Base-by-base conservation (phyloP, 1,140 invertebrate genomes). In the Atta texana region DNA sequence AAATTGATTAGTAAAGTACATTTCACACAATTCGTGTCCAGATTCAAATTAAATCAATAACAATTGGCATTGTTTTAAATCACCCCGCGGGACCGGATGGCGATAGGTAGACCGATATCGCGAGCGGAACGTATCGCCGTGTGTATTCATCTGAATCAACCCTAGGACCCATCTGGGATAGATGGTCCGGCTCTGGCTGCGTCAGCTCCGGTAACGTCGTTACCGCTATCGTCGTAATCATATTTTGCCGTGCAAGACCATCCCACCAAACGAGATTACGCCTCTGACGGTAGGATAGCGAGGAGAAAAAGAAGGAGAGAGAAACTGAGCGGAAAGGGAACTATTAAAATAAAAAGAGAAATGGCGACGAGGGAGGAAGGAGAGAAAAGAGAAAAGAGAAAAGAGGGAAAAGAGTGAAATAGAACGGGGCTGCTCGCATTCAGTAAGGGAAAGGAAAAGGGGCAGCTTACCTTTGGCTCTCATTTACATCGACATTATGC, bases 171-270 rank as follows among this genome's bases (percentile, higher is more conserved):
- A 88, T 89, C 81, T 80, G 86, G 86, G 63, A 88, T 78, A 88
- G 88, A 89, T 86, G 64, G 80, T 63, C 84, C 57, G 72, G 80
- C 81, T 81, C 69, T 66, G 75, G 89, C 91, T 91, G 90, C 90
- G 87, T 90, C 91, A 89, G 90, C 90, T 86, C 72, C 82, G 75
- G 80, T 92, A 92, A 92, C 88, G 24, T 89, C 81, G 91, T 92
- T 92, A 92, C 81, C 90, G 88, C 90, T 91, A 92, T 91, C 90
- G 91, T 80, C 89, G 88, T 91, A 92, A 92, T 92, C 90, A 92
- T 92, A 92, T 92, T 92, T 92, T 74, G 64, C 76, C 87, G 82
- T 88, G 81, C 89, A 92, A 92, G 90, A 91, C 86, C 90, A 76
- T 85, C 88, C 81, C 77, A 74, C 78, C 24, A 89, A 90, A 90